Base-by-base conservation (phyloP, 2,797 vertebrate genomes). In the Lithobates sylvaticus region DNA sequence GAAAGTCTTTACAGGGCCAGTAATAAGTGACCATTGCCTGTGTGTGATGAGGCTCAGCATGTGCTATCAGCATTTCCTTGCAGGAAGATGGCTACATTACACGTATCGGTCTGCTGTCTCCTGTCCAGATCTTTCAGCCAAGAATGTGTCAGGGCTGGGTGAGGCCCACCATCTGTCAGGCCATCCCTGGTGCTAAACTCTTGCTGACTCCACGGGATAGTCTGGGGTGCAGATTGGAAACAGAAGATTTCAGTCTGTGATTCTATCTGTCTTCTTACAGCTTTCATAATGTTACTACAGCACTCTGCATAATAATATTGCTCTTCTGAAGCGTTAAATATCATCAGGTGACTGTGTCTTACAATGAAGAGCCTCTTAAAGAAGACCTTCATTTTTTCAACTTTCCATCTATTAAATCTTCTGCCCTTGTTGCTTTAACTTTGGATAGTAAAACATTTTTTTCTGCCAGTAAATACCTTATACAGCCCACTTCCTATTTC, bases 111-210 rank as follows among this genome's bases (percentile, higher is more conserved):
- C 27, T 61, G 26, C 84, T 50, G 44, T 58, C 71, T 86, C 79
- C 81, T 83, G 69, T 83, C 81, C 81, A 78, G 69, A 50, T 42
- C 69, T 29, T 10, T 32, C 21, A 54, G 85, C 85, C 85, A 87
- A 87, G 74, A 87, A 87, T 87, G 85, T 87, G 76, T 83, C 85
- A 72, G 7, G n/a, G 2, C 1, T 36, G 39, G 81, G 64, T 29
- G 80, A 67, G 75, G 69, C n/a, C 69, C 69, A 16, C 79, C 69
- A 81, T 72, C 79, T 81, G 79, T 72, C 79, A 26, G 79, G 34
- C 68, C 79, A 81, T 64, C 79, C 79, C 79, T 73, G 27, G 9
- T 58, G 69, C 23, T 81, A 72, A 71, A 61, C 69, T 73, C n/a
- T 26, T 47, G 36, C 50, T 81, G 79, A 81, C 79, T 78, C 77